Evolutionary conservation across 1,140 invertebrate genomes (phyloP), one percentile per base, ranked within the genome.

Genomic region (Drosophila takahashii): DNA sequence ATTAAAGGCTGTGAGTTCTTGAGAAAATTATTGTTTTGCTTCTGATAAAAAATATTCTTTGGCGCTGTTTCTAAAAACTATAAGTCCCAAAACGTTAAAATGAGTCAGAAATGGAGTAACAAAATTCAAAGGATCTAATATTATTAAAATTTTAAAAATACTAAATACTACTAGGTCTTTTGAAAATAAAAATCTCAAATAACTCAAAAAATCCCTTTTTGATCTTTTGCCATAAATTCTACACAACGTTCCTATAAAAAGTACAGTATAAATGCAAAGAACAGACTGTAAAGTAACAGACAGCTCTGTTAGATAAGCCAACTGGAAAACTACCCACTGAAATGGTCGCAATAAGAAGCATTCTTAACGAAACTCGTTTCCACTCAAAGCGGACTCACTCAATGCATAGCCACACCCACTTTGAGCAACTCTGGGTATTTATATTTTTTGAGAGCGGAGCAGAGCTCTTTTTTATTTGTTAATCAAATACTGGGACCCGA

Each of bases 381-480:
- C 66, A 70, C 66, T 70, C 64, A 48, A 22, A 47, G 26, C 32
- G 6, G 4, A 69, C 4, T 69, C 64, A 70, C 66, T 70, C 66
- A 70, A 44, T n/a, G 3, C 0, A n/a, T 32, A 15, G 64, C 41
- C 50, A 42, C 66, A 64, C 66, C 66, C 15, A 41, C 53, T 45
- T 54, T 44, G 52, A 42, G 50, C 22, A 26, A 10, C 13, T 29
- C 6, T 10, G 26, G 15, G 16, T 34, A 13, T 64, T 13, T 11
- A 18, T 45, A 52, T 18, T 47, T n/a, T n/a, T 16, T 48, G 80
- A 58, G 72, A 64, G 77, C 41, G 15, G 13, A 45, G 76, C 51
- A 79, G 67, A 60, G 74, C 83, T 87, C 76, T 76, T 79, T 89
- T 75, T 79, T 86, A 87, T 86, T 86, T 86, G 83, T 87, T 86